Conservation (phyloP, 2,113 vertebrate species). For the Irena cyanogastra region DNA sequence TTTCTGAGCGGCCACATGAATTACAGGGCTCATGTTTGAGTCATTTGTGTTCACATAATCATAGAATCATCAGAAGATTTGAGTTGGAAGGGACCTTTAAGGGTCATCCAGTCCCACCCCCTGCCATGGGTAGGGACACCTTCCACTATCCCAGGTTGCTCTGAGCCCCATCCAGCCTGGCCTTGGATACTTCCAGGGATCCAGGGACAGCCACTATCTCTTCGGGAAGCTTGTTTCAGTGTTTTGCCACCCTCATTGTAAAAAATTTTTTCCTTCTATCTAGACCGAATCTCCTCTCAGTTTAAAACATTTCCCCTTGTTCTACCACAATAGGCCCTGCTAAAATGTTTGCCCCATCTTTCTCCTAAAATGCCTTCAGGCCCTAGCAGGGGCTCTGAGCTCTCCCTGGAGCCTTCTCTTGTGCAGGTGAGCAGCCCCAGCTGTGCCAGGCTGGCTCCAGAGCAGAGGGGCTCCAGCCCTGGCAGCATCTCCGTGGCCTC, state of each 20-base stretch:
- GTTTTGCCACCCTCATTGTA: fast-evolving
- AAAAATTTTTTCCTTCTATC: not conserved
- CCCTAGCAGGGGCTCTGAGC: fast-evolving
- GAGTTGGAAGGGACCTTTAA: not conserved
- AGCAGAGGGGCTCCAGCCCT: not conserved
- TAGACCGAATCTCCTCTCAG: not conserved
- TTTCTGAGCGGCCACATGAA: not conserved
- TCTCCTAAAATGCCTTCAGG: fast-evolving
- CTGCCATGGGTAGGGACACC: not conserved
- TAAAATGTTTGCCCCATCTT: not conserved
- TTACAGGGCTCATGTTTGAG: not conserved
- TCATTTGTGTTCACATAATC: not conserved
- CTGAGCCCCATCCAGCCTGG: fast-evolving
- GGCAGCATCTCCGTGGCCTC: fast-evolving
- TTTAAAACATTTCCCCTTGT: not conserved
- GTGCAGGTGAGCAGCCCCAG: not conserved
- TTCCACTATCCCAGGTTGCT: not conserved
- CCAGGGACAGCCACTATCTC: not conserved
- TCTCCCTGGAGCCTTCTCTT: not conserved
- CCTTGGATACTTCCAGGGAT: not conserved
- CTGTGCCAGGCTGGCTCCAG: not conserved
- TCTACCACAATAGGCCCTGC: not conserved
- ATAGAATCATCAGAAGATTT: not conserved
- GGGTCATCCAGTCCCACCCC: not conserved
- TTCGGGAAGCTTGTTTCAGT: not conserved